Base-by-base conservation (phyloP, 2,113 vertebrate genomes). In the Ardeotis arabs region DNA sequence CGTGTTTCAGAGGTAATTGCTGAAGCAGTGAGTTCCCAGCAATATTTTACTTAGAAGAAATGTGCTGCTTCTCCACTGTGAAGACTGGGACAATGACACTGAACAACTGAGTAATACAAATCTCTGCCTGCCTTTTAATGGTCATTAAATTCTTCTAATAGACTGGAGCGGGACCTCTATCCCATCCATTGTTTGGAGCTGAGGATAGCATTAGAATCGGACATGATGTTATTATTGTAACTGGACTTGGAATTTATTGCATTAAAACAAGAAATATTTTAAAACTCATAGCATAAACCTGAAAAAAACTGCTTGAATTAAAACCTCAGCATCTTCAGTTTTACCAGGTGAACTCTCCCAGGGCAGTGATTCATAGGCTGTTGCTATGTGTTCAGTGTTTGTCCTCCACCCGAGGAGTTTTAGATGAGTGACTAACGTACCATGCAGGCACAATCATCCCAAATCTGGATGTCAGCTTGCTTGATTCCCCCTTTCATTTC, bases 1-100 rank as follows among this genome's bases (percentile, higher is more conserved):
- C 97, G 98, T 97, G 96, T 98, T 98, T 96, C 98, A 97, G 97
- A 97, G 97, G 97, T 98, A 98, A 98, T 98, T 98, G 98, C 97
- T 97, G 97, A 98, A 98, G 97, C 97, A 97, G 96, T 97, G 98
- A 98, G 97, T 98, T 98, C 95, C 96, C 97, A 96, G 97, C 97
- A 97, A 97, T 97, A 96, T 98, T 97, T 98, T 97, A 98, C 97
- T 98, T 98, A 89, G 95, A 97, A 97, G 92, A 96, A 96, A 96
- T 64, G 67, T 89, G 95, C 94, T 86, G 84, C 91, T 95, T 87
- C 95, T 66, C 86, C 62, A 72, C 72, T 27, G 66, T 64, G 75
- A 60, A 72, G 91, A 53, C 55, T 75, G 72, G 67, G 87, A 89
- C 77, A 84, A 72, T 84, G 87, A 82, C 85, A 87, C 66, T 35